Base-by-base conservation (phyloP, 2,797 vertebrate genomes). In the Danio kyathit region DNA sequence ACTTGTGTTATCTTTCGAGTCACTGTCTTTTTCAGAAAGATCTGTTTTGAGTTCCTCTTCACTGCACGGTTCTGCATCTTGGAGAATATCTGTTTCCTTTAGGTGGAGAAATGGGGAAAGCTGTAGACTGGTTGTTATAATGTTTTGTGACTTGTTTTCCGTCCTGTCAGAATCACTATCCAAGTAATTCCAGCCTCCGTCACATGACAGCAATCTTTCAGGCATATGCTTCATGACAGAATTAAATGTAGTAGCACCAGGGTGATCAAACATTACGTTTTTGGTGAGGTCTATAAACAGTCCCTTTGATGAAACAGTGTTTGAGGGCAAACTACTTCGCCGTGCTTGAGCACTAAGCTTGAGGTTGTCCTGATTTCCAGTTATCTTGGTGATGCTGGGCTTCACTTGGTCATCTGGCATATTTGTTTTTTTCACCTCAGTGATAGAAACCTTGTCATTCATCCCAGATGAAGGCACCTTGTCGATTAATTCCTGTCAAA, bases 401-500 rank as follows among this genome's bases (percentile, higher is more conserved):
- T 90, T 91, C 8, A 88, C 89, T 6, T 89, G 90, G 57, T 91
- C 89, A 67, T 91, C 85, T 79, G 89, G 70, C 54, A 84, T 73
- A 52, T 95, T 94, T 41, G 95, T 93, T 86, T 29, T 29, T 29
- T 97, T 96, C 51, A 96, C 93, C 87, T 97, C 96, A 0, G 95
- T 94, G 80, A 97, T 97, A 91, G 94, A 97, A 83, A 97, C 90
- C 82, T 98, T 95, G 57, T 95, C 94, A 75, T 96, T 94, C 86
- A 94, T 90, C 78, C 96, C 94, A 6, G 93, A 88, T 95, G 95
- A 96, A 19, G 90, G 73, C 0, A 93, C 89, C 60, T 91, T 90
- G 56, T 59, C 76, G 14, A 67, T 21, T 57, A 74, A 40, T 12
- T 83, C 83, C 85, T 86, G 44, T 60, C 59, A 56, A 63, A 79